A percentile compares a stretch with the other conserved stretches of the same genome.
These are phyloP conservation scores for Brachionus rubens DNA, from an alignment of 1,140 invertebrate species.

Conservation along the genomic window DNA sequence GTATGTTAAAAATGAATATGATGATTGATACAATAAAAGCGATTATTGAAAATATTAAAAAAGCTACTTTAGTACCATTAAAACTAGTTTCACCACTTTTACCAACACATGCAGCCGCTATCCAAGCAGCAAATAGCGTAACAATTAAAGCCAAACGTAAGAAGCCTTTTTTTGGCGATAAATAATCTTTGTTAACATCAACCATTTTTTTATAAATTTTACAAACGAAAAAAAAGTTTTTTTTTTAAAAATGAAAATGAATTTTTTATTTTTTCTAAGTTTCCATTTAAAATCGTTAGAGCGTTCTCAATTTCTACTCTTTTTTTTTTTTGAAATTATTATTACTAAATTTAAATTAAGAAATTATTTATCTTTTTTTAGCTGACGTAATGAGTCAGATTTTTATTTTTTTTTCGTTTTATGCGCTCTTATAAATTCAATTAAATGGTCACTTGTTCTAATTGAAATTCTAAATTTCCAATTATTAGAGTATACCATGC, in stretches of 20 bases:
- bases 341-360: not conserved
- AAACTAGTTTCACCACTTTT: not conserved
- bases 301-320: too few species aligned
- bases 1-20: not conserved
- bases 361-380: constrained; percentile 13
- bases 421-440: too few species aligned
- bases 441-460: not conserved
- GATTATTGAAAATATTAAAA: constrained; percentile 4
- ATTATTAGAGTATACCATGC: not conserved
- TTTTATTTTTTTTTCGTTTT: too few species aligned
- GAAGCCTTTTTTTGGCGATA: not conserved
- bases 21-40: not conserved
- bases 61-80: not conserved
- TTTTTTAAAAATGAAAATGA: not conserved
- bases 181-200: constrained; percentile 16
- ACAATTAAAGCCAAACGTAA: not conserved
- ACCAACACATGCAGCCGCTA: not conserved
- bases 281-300: constrained; percentile 17
- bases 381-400: not conserved
- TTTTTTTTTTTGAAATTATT: constrained; percentile 9
- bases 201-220: not conserved
- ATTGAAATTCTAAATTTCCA: too few species aligned
- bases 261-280: constrained; percentile 4
- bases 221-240: not conserved
- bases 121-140: not conserved